A percentile compares a stretch with the other conserved stretches of the same genome.
Conservation (phyloP, 2,888 invertebrate species). For the Ischnura elegans region DNA sequence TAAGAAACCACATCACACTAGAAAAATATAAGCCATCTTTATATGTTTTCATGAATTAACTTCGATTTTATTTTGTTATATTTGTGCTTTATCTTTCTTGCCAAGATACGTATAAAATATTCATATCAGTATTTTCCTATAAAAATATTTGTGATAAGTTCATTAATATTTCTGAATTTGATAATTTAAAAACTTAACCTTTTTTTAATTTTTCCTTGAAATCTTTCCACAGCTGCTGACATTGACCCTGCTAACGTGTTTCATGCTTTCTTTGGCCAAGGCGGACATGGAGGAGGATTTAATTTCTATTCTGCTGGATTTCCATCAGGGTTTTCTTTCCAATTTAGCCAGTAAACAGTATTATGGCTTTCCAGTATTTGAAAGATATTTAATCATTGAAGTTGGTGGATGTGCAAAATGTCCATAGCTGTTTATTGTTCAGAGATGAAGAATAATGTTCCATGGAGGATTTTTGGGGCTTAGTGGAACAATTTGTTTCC, state of each 20-base stretch:
- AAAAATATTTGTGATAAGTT: no score
- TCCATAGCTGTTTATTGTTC: neutral
- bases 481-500: neutral
- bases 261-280: slow-evolving; percentile 88
- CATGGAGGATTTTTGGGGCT: neutral
- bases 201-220: neutral
- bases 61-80: no score
- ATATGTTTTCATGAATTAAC: no score
- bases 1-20: no score
- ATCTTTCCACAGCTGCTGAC: slow-evolving; percentile 80
- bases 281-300: slow-evolving; percentile 80
- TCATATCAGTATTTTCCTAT: no score
- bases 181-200: neutral
- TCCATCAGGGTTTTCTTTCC: slow-evolving; percentile 84
- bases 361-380: neutral
- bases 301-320: slow-evolving; percentile 78
- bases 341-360: slow-evolving; percentile 79
- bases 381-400: neutral
- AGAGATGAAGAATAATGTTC: neutral
- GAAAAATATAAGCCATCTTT: no score
- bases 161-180: neutral
- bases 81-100: no score
- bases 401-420: neutral
- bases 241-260: slow-evolving; percentile 92
- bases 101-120: no score